A percentile compares a stretch with the other conserved stretches of the same genome.
Evolutionary conservation across 2,888 invertebrate genomes (phyloP).

Genomic region (Drosophila anomalata): DNA sequence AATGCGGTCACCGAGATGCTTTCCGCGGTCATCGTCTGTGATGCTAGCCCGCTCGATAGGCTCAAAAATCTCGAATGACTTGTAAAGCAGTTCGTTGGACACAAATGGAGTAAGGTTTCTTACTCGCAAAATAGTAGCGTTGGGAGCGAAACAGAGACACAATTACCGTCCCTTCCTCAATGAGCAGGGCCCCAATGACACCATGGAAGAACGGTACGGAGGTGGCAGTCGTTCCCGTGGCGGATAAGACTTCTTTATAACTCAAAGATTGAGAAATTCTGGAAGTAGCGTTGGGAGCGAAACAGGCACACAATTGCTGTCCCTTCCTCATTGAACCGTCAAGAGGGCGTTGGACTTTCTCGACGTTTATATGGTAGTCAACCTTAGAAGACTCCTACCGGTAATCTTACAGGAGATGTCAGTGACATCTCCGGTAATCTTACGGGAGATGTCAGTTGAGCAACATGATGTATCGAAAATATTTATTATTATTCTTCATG

Average conservation of each 20-base stretch:
- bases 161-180: slow-evolving; percentile 88
- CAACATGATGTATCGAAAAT: too few relatives aligned
- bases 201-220: too few relatives aligned
- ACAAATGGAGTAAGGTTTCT: slow-evolving; percentile 96
- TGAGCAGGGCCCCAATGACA: too few relatives aligned
- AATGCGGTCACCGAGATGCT: slow-evolving; percentile 97
- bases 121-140: slow-evolving; percentile 95
- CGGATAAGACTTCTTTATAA: too few relatives aligned
- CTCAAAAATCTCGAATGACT: slow-evolving; percentile 94
- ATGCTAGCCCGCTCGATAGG: slow-evolving; percentile 97
- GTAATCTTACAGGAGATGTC: slow-evolving; percentile 89
- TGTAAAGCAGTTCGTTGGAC: slow-evolving; percentile 96
- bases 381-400: slow-evolving; percentile 60
- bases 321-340: slow-evolving; percentile 92
- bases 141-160: slow-evolving; percentile 97
- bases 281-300: too few relatives aligned
- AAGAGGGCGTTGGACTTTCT: slow-evolving; percentile 96
- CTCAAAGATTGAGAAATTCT: too few relatives aligned
- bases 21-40: slow-evolving; percentile 97
- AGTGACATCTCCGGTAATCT: slow-evolving; percentile 87
- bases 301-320: too few relatives aligned
- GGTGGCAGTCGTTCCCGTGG: too few relatives aligned
- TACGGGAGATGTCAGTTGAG: too few relatives aligned
- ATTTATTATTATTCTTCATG: too few relatives aligned
- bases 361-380: slow-evolving; percentile 93